Evolutionary conservation across 2,888 invertebrate species (phyloP).

Genomic region (Oegoconia quadripuncta): DNA sequence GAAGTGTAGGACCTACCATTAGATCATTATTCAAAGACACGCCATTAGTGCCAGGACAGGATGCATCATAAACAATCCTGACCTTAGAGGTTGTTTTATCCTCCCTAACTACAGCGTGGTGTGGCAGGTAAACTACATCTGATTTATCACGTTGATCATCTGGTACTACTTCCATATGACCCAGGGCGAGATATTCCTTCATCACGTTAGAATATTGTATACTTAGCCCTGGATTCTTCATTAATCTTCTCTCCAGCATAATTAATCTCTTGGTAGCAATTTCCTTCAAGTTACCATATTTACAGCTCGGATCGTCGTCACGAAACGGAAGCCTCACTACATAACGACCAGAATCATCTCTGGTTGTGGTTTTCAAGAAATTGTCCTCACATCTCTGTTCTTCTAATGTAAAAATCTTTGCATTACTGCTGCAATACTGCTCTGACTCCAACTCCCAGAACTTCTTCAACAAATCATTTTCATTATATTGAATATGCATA

Average conservation of each 20-base stretch:
- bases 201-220: conserved; percentile 17
- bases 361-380: conserved; percentile 11
- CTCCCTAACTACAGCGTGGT: conserved; percentile 22
- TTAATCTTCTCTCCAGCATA: conserved; percentile 16
- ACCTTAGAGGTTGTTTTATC: conserved; percentile 24
- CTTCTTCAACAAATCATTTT: conserved; percentile 18
- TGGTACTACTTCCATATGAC: conserved; percentile 18
- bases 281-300: conserved; percentile 18
- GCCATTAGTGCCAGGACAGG: conserved; percentile 15
- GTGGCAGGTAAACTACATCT: conserved; percentile 1
- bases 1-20: conserved; percentile 21
- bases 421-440: conserved; percentile 15
- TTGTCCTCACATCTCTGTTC: conserved; percentile 19
- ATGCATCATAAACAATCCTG: conserved; percentile 25
- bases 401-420: conserved; percentile 16
- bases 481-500: conserved; percentile 4
- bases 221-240: conserved; percentile 9
- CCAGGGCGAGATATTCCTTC: conserved; percentile 18
- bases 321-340: conserved; percentile 20
- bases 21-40: conserved; percentile 19
- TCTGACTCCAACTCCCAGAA: conserved; percentile 25
- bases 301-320: conserved; percentile 6
- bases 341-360: conserved; percentile 17
- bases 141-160: background rate
- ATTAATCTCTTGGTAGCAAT: conserved; percentile 19